Base-by-base conservation (phyloP, 2,888 invertebrate species). In the Agrypnus murinus region DNA sequence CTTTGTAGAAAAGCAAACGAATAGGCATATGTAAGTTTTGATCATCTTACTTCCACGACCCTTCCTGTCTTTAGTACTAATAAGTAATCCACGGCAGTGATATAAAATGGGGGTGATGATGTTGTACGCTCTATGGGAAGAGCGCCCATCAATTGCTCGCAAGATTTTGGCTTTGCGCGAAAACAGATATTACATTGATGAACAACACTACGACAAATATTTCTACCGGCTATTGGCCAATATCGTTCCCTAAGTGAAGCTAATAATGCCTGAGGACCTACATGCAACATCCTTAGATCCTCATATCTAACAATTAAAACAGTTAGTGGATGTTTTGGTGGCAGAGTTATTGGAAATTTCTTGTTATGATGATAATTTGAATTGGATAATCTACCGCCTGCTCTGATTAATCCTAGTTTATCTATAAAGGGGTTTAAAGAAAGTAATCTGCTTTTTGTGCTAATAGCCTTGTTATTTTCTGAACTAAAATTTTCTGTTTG, bases 21-120 rank as follows among this genome's bases (percentile, higher is more conserved):
- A 77, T n/a, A 77, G 34, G 19, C 74, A 75, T 4, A 77, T 32
- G 50, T 77, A 79, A 0, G 65, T 65, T 59, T 79, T 78, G 8
- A 65, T 60, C 0, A 69, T 8, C 55, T 76, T 78, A 9, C 60
- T 15, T 17, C 62, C 58, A 12, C 75, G 50, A 9, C 40, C 46
- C 63, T 77, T 71, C 17, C 76, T 73, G 63, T 80, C 78, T 38
- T 79, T 80, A 0, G 79, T 46, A 6, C 58, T 43, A 59, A 80
- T 75, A 3, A 77, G 79, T 17, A 80, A 57, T 80, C 79, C 1
- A 77, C 63, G 5, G 79, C 81, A 0, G 68, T 63, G 17, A 75
- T 75, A 8, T 9, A 12, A 69, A 81, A 81, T 5, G 79, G 77
- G n/a, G 70, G 32, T 4, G 59, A 64, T 9, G 43, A 10, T 4